phyloP scores from a whole-genome alignment of 2,797 vertebrate genomes.

The Epinephelus coioides region DNA sequence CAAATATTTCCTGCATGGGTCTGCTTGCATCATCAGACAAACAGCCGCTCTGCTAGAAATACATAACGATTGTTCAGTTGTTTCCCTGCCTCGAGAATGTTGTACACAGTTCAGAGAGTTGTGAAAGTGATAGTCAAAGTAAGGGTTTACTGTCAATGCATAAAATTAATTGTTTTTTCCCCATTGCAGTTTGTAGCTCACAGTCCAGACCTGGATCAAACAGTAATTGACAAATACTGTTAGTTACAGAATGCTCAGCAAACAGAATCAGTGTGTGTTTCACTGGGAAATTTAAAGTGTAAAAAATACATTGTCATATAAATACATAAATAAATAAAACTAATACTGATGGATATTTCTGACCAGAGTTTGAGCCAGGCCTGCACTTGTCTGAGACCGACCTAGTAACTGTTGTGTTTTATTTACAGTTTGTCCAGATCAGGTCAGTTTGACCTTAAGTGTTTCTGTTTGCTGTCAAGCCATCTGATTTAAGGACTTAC shows the following conservation, averaged over 20 bases:
- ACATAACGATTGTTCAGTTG: conserved; percentile 3
- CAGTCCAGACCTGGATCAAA: conserved; percentile 55
- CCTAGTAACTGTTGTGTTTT: conserved; percentile 28
- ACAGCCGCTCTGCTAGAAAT: conserved; percentile 37
- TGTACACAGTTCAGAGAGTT: background rate
- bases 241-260: conserved; percentile 29
- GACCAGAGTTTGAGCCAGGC: conserved; percentile 19
- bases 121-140: background rate
- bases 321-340: background rate
- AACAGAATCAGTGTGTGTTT: conserved; percentile 6
- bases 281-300: background rate
- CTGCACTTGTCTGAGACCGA: conserved; percentile 5
- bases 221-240: conserved; percentile 38
- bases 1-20: background rate
- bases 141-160: conserved; percentile 3
- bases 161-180: conserved; percentile 20
- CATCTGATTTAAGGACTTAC: conserved; percentile 58
- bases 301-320: background rate
- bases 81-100: background rate
- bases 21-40: background rate
- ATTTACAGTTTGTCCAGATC: conserved; percentile 54
- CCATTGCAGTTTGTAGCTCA: conserved; percentile 49
- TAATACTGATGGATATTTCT: background rate
- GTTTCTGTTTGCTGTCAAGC: conserved; percentile 33
- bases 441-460: conserved; percentile 49